Base-by-base conservation (phyloP, 2,797 vertebrate species). In the Pseudopleuronectes americanus region DNA sequence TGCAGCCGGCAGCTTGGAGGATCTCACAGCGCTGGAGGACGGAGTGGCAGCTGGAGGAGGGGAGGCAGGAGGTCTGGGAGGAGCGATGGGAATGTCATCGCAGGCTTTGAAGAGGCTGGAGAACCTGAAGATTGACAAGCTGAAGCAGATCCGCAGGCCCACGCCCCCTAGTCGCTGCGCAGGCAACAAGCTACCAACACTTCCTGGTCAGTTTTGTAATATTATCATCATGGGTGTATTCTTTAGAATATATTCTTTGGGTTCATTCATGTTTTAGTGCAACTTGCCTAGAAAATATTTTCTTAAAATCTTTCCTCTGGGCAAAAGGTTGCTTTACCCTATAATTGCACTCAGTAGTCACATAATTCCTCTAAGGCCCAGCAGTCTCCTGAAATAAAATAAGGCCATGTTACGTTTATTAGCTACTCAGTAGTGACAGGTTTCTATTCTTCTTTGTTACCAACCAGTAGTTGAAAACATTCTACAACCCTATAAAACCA, bases 101-200 rank as follows among this genome's bases (percentile, higher is more conserved):
- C 94, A 95, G 69, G 96, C 97, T n/a, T 93, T 99, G 19, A 97
- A 96, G 81, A 95, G 96, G 73, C 90, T 99, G 21, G 97, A 99
- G 79, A 97, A 98, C 77, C 94, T 99, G 17, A 97, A 98, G 92
- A 97, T 99, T 17, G 97, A 98, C 90, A 98, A 98, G 23, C 88
- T 97, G 71, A 97, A 96, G 87, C 96, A 97, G 83, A 94, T 98
- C 74, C 95, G 96, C 60, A 94, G 96, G 22, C 90, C 94, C 0
- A 90, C 93, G 0, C 92, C 94, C 7, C 92, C 96, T 14, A 63
- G 87, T 7, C 95, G 96, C 24, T 90, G 89, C n/a, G 69, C 84
- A 51, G 91, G 79, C 48, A 94, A 93, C 89, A 97, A 95, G 83
- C 93, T 99, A 56, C 97, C 98, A 1, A 89, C 95, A 51, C 90